phyloP scores from a whole-genome alignment of 2,113 vertebrate genomes.

The Baryphthengus martii region DNA sequence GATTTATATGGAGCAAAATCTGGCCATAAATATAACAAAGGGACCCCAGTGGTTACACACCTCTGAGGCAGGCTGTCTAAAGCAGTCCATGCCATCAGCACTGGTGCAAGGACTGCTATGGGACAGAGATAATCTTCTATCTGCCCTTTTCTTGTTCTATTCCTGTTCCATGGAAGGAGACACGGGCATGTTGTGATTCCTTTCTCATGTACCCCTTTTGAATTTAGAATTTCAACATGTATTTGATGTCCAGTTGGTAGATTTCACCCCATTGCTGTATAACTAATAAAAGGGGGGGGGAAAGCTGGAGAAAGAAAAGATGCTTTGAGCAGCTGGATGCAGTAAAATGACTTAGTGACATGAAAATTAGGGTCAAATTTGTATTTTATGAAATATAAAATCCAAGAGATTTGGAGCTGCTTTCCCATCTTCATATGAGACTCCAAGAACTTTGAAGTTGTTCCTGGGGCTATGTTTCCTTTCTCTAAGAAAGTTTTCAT shows the following conservation, averaged over 20 bases:
- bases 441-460: background rate
- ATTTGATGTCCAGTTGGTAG: background rate
- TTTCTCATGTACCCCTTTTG: accelerated
- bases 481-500: background rate
- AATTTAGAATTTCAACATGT: background rate
- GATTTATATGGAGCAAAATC: background rate
- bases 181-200: background rate
- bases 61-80: background rate
- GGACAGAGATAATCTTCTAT: background rate
- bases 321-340: background rate
- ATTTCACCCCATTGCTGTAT: background rate
- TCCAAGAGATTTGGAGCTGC: background rate
- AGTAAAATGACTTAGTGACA: background rate
- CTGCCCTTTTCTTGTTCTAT: background rate
- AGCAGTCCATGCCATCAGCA: background rate
- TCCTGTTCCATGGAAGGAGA: background rate
- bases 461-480: background rate
- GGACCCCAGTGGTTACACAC: background rate
- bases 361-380: background rate
- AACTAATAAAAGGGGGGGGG: background rate
- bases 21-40: accelerated
- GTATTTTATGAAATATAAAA: background rate
- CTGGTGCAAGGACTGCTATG: background rate
- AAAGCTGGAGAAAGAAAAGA: background rate
- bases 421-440: background rate